Evolutionary conservation across 2,888 invertebrate genomes (phyloP).

Genomic region (Trisateles emortualis): DNA sequence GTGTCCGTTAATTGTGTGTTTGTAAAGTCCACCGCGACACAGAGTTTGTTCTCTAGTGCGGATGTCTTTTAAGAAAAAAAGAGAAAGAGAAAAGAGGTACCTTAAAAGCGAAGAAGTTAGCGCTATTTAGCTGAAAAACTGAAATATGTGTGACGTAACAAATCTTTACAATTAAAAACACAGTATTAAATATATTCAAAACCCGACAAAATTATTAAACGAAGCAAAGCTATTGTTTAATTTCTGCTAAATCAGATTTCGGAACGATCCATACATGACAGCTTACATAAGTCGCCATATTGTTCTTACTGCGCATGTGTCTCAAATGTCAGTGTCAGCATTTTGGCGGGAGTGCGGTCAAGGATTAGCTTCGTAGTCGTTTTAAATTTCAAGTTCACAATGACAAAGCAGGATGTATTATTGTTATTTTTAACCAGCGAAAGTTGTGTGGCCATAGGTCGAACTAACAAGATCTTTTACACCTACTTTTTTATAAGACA

Average conservation of each 20-base stretch:
- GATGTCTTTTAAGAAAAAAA: too few species aligned
- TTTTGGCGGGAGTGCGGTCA: constrained; percentile 54
- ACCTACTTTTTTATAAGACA: constrained; percentile 38
- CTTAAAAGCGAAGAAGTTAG: too few species aligned
- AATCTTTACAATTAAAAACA: too few species aligned
- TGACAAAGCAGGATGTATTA: constrained; percentile 67
- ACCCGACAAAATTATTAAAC: constrained; percentile 6
- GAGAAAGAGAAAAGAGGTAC: too few species aligned
- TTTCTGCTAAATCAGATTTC: constrained; percentile 12
- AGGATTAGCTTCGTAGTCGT: constrained; percentile 55
- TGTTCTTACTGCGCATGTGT: constrained; percentile 32
- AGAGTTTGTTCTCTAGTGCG: too few species aligned
- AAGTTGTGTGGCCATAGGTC: constrained; percentile 73
- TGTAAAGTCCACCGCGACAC: too few species aligned
- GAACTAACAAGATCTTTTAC: constrained; percentile 50
- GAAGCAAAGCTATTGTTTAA: constrained; percentile 22
- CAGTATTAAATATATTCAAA: constrained; percentile 11
- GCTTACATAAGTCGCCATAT: constrained; percentile 20
- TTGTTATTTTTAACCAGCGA: constrained; percentile 67
- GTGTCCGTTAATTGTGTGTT: too few species aligned
- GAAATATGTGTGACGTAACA: too few species aligned
- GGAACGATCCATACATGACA: constrained; percentile 5
- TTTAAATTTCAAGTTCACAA: constrained; percentile 61
- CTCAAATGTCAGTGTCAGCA: constrained; percentile 45
- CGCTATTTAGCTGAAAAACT: too few species aligned